Base-by-base conservation (phyloP, 1,140 invertebrate genomes). In the Scaptomyza pallida region DNA sequence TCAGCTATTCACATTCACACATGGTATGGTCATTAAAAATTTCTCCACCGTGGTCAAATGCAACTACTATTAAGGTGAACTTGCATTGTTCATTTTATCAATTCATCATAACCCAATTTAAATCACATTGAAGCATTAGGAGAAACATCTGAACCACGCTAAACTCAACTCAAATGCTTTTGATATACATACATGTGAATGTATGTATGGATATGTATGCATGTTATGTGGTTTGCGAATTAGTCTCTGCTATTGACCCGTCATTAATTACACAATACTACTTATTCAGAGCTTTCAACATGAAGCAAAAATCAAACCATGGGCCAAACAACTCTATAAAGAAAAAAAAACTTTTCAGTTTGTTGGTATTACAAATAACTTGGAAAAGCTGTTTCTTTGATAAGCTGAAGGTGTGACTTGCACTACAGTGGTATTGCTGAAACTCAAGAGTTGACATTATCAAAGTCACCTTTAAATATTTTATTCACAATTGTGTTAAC, bases 181-280 rank as follows among this genome's bases (percentile, higher is more conserved):
- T 54, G 69, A 73, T 76, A 71, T 78, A 75, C n/a, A n/a, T n/a
- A n/a, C n/a, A 78, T 75, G 75, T 72, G 61, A 45, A 78, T n/a
- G n/a, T n/a, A n/a, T n/a, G n/a, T n/a, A n/a, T n/a, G n/a, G n/a
- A n/a, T n/a, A n/a, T n/a, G n/a, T n/a, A n/a, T n/a, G n/a, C n/a
- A n/a, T n/a, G n/a, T n/a, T n/a, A n/a, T 78, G 75, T 78, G 56
- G 72, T 75, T 75, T 63, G 72, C 68, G 75, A 78, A 75, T 76
- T 55, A 75, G 69, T 9, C 67, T 48, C 67, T 48, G 60, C 55
- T 71, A 67, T 78, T 75, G 64, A 75, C 65, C 67, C 51, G 44
- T 43, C 70, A 51, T 40, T 75, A 72, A 78, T 78, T 78, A 45
- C 68, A 63, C 68, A 78, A 78, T 55, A 62, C 43, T 56, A 37